Percentiles rank a stretch among this genome's conserved stretches.
Evolutionary conservation across 2,113 vertebrate species (phyloP).

Genomic region (Steatornis caripensis): DNA sequence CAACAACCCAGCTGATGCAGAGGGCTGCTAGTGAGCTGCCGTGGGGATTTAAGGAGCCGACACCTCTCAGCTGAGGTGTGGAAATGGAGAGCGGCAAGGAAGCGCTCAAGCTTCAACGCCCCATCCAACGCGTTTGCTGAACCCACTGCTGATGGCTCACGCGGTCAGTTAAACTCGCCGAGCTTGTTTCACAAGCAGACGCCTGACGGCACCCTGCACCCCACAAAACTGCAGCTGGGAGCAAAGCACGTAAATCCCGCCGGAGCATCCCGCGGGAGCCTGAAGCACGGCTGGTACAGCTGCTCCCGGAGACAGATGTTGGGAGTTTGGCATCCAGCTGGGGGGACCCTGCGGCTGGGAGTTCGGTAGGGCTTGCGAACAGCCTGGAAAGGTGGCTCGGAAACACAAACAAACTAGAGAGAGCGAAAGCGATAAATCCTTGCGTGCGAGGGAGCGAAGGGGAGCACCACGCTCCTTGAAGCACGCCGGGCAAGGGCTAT

Average conservation of each 20-base stretch:
- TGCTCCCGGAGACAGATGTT: neutral
- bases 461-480: neutral
- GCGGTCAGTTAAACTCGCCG: neutral
- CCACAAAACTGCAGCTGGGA: neutral
- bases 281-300: neutral
- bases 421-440: neutral
- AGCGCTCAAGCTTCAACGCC: neutral
- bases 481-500: accelerated
- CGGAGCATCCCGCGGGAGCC: neutral
- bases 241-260: neutral
- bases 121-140: neutral
- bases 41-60: neutral
- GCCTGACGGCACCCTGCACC: neutral
- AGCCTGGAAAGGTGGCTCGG: neutral
- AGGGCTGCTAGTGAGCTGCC: neutral
- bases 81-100: neutral
- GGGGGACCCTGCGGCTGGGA: neutral
- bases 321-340: neutral
- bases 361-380: accelerated
- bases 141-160: neutral
- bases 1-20: neutral
- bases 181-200: neutral
- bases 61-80: neutral
- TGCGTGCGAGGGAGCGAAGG: accelerated
- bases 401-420: neutral